Evolutionary conservation across 1,140 invertebrate species (phyloP).

Genomic region (Papilio dardanus): DNA sequence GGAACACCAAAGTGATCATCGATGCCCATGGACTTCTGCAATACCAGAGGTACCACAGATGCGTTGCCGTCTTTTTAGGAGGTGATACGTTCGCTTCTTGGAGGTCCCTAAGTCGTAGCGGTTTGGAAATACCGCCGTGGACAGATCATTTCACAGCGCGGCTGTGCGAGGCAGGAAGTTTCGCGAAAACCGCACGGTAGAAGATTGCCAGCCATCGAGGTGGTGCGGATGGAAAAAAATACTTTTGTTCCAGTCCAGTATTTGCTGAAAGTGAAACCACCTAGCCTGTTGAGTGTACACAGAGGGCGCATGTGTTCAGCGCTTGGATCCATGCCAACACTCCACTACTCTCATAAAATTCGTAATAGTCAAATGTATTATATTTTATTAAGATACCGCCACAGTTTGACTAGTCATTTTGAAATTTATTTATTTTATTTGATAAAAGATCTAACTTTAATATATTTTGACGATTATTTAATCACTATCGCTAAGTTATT

Average conservation of each 20-base stretch:
- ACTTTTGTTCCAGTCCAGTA: background rate
- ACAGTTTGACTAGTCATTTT: background rate
- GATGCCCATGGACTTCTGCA: too few species aligned
- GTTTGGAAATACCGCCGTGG: too few species aligned
- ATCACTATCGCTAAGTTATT: background rate
- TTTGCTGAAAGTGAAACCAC: constrained; percentile 9
- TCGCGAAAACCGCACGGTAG: background rate
- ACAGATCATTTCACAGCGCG: too few species aligned
- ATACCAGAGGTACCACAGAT: too few species aligned
- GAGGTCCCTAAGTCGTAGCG: too few species aligned
- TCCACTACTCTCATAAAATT: constrained; percentile 31
- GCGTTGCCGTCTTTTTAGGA: too few species aligned
- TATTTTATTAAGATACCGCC: constrained; percentile 31
- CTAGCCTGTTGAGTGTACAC: constrained; percentile 45
- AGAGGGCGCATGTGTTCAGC: constrained; percentile 52
- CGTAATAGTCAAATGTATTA: constrained; percentile 27
- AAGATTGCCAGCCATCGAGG: too few species aligned
- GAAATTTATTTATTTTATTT: constrained; percentile 9
- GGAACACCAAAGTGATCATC: too few species aligned
- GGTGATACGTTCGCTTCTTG: too few species aligned
- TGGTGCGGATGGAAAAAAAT: background rate
- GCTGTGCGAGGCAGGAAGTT: too few species aligned
- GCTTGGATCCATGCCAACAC: constrained; percentile 51
- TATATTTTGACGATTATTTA: background rate
- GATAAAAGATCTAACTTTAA: background rate